phyloP scores from a whole-genome alignment of 2,888 invertebrate species.

The Osedax frankpressi region DNA sequence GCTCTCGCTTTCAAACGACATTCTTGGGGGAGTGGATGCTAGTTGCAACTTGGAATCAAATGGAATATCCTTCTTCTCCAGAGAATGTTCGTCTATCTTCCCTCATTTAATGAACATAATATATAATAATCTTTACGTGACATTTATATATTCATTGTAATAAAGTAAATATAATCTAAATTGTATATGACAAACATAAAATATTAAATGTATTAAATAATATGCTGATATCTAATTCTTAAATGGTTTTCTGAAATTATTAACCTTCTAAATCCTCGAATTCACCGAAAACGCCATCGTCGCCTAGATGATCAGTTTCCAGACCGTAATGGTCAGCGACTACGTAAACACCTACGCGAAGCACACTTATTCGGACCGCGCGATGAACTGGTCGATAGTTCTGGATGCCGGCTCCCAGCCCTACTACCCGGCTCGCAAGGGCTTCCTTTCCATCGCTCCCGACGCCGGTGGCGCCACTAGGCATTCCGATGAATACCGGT shows the following conservation, averaged over 20 bases:
- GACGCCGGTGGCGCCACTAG: not conserved
- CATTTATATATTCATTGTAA: too few species aligned
- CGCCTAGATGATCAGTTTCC: constrained; percentile 6
- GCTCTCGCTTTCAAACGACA: not conserved
- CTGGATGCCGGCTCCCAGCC: constrained; percentile 1
- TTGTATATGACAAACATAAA: too few species aligned
- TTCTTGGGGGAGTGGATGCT: constrained; percentile 9
- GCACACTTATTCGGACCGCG: constrained; percentile 6
- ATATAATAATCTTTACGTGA: too few species aligned
- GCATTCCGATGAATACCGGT: not conserved
- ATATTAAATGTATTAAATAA: too few species aligned
- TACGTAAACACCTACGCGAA: constrained; percentile 8
- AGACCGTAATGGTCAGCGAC: constrained; percentile 3
- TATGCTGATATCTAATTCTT: too few species aligned
- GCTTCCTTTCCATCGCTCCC: not conserved
- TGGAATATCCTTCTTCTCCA: constrained; percentile 6
- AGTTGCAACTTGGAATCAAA: constrained; percentile 9
- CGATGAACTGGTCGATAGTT: constrained; percentile 7
- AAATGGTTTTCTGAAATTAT: too few species aligned
- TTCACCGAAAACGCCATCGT: not conserved
- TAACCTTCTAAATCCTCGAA: too few species aligned
- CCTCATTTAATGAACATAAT: too few species aligned
- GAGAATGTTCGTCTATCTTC: not conserved
- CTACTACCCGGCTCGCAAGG: not conserved
- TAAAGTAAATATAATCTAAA: too few species aligned